A percentile compares a stretch with the other conserved stretches of the same genome.
Evolutionary conservation across 2,888 invertebrate species (phyloP).

Genomic region (Cetonia aurata): DNA sequence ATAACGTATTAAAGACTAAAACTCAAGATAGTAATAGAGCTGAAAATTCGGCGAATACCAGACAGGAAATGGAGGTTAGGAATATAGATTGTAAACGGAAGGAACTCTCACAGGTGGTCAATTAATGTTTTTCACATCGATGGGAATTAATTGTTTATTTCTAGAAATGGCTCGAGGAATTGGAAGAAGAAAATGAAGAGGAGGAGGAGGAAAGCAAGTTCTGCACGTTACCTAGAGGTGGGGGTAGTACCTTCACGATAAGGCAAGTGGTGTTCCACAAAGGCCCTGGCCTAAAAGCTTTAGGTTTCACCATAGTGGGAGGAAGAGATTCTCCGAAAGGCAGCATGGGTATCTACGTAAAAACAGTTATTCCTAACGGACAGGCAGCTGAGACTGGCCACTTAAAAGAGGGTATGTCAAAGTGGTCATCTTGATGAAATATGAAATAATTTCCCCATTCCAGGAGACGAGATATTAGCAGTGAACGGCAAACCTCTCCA

Average conservation of each 20-base stretch:
- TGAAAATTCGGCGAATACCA: slow-evolving; percentile 19
- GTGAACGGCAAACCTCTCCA: slow-evolving; percentile 88
- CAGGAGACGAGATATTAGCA: slow-evolving; percentile 92
- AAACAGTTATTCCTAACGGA: slow-evolving; percentile 85
- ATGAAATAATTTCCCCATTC: slow-evolving; percentile 50
- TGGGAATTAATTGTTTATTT: slow-evolving; percentile 3
- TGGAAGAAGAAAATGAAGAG: slow-evolving; percentile 65
- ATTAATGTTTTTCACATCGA: not conserved
- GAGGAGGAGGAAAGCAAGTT: slow-evolving; percentile 73
- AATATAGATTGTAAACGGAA: slow-evolving; percentile 3
- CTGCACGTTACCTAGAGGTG: slow-evolving; percentile 77
- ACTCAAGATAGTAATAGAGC: slow-evolving; percentile 23
- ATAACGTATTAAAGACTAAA: slow-evolving; percentile 20
- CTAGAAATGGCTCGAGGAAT: slow-evolving; percentile 57
- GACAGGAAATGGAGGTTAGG: slow-evolving; percentile 19
- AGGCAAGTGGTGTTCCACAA: slow-evolving; percentile 80
- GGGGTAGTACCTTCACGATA: slow-evolving; percentile 70
- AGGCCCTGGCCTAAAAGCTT: slow-evolving; percentile 84
- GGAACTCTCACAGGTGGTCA: slow-evolving; percentile 26
- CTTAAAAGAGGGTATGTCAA: slow-evolving; percentile 78
- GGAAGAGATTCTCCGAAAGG: slow-evolving; percentile 88
- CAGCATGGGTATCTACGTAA: slow-evolving; percentile 87
- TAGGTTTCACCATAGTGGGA: slow-evolving; percentile 92
- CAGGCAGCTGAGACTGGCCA: slow-evolving; percentile 87
- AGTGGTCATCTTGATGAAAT: not conserved